Conservation (phyloP, 2,888 invertebrate species). For the Microctonus brassicae region DNA sequence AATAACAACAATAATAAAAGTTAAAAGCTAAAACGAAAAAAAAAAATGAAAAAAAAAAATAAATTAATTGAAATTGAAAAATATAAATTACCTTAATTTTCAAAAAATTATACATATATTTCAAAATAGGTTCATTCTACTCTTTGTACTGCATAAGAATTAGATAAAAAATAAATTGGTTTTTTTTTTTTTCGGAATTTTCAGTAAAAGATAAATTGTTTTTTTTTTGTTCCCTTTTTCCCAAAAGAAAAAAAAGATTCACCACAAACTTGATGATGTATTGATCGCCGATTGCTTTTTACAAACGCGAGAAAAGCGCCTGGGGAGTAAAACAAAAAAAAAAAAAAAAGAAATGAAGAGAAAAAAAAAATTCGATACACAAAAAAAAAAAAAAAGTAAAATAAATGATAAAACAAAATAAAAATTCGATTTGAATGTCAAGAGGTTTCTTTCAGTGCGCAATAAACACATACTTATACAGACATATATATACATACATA, state of each 20-base stretch:
- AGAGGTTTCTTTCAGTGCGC: neutral
- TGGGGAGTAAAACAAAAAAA: neutral
- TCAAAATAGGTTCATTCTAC: too few species aligned
- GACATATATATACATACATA: too few species aligned
- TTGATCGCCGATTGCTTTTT: neutral
- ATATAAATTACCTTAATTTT: neutral
- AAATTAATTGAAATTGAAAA: neutral
- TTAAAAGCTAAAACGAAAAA: too few species aligned
- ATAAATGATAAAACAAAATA: conserved; percentile 1
- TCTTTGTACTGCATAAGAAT: too few species aligned
- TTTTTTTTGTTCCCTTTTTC: neutral
- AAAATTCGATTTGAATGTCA: conserved; percentile 1
- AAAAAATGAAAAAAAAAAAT: neutral
- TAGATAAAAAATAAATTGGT: too few species aligned
- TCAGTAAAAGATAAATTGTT: neutral
- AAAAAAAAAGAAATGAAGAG: neutral
- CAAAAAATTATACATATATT: too few species aligned
- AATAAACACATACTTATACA: too few species aligned
- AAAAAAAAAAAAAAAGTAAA: neutral
- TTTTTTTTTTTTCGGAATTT: neutral
- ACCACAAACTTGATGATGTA: neutral
- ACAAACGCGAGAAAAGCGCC: neutral
- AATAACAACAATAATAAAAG: too few species aligned
- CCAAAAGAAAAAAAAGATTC: neutral
- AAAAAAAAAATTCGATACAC: neutral